These are phyloP conservation scores for Liodrosophila aerea DNA, from an alignment of 2,888 invertebrate genomes.

Conservation along the genomic window DNA sequence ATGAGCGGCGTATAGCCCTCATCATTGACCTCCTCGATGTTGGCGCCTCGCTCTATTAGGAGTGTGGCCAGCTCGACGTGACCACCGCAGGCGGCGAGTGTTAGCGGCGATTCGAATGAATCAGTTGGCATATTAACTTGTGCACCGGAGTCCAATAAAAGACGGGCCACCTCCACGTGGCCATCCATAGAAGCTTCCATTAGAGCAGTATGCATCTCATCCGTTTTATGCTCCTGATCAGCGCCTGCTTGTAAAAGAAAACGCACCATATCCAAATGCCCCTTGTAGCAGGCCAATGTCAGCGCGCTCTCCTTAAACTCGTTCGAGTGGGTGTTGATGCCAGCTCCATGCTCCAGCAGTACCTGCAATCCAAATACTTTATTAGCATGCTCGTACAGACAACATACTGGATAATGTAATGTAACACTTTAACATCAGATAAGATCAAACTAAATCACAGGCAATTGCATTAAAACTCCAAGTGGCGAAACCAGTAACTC, in stretches of 20 bases:
- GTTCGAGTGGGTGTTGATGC: constrained; percentile 99
- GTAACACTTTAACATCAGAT: constrained; percentile 79
- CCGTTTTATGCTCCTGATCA: constrained; percentile 98
- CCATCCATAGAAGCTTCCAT: constrained; percentile 99
- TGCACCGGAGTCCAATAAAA: constrained; percentile 97
- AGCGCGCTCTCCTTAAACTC: constrained; percentile 99
- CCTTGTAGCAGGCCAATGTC: constrained; percentile 96
- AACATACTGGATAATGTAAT: too few species aligned
- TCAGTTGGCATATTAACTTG: constrained; percentile 99
- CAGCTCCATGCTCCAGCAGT: constrained; percentile 95
- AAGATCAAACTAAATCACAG: constrained; percentile 82
- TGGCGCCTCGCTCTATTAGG: constrained; percentile 97
- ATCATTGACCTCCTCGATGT: constrained; percentile 99
- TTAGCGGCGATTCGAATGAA: constrained; percentile 99
- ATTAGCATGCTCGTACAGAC: neutral
- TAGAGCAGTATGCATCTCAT: constrained; percentile 99
- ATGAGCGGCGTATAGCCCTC: constrained; percentile 99
- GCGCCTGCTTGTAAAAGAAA: constrained; percentile 97
- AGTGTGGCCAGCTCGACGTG: constrained; percentile 98
- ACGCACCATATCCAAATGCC: constrained; percentile 98
- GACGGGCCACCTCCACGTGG: constrained; percentile 97
- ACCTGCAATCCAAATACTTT: constrained; percentile 83
- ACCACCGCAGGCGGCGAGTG: constrained; percentile 98
- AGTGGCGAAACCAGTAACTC: constrained; percentile 75
- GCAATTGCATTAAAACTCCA: constrained; percentile 31